Evolutionary conservation across 1,140 invertebrate genomes (phyloP), one percentile per base, ranked within the genome.

Genomic region (Penaeus vannamei): DNA sequence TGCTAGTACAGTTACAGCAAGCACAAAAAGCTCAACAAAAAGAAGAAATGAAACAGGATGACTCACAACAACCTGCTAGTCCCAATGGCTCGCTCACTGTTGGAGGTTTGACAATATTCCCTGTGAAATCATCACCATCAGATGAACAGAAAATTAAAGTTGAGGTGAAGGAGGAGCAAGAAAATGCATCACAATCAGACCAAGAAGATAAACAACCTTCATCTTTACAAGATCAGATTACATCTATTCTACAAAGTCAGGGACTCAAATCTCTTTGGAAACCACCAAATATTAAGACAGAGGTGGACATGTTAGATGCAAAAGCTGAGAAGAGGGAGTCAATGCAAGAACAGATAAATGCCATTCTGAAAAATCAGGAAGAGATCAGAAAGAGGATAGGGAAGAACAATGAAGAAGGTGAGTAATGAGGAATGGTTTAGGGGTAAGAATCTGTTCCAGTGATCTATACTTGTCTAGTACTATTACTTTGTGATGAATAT

Each of bases 321-420:
- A 60, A 20, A n/a, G 32, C 29, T 5, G 72, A 53, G 23, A 62
- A 80, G n/a, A 59, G 76, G n/a, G 84, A 90, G 59, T 85, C 88
- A 7, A 90, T 90, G 88, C 84, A 90, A 59, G 88, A 90, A 64
- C 88, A 90, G 53, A 90, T 90, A 29, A 69, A 86, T 32, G 84
- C 88, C 20, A 90, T 90, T 61, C 72, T 90, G 3, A 59, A 77
- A 1, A 77, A 86, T 46, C 88, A 90, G 42, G 84, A 90, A 66
- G 77, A 85, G 46, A 84, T 83, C 22, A 82, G 88, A 32, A 72
- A 53, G 29, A 90, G 85, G 62, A 59, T 72, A 10, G 46, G 62
- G 59, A 86, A 82, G 36, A 79, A 26, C 19, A 72, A 79, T 32
- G 72, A 79, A 8, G 69, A 84, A 26, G 80, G 87, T 89, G 59